Evolutionary conservation across 2,888 invertebrate species (phyloP), one percentile per base, ranked within the genome.

Genomic region (Patella caerulea): DNA sequence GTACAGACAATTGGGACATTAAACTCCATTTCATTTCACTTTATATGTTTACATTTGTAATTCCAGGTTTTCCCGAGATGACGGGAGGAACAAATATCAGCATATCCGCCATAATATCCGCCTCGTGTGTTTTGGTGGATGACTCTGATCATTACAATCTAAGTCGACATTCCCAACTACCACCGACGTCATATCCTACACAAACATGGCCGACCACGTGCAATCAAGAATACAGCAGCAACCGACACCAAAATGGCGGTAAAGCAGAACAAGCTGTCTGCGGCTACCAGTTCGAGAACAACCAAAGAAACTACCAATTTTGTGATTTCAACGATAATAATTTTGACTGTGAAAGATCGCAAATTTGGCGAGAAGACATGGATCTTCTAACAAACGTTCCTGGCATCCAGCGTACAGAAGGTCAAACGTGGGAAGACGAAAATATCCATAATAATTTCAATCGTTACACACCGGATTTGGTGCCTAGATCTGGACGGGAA

Each of bases 61-160:
- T 45, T 45, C 7, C 9, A 45, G 45, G 45, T 1, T 45, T 45
- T 45, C 45, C 45, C 5, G 45, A 45, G 45, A 45, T 45, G 45
- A 0, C 45, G 45, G 45, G 45, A 45, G 45, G 45, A 19, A 69
- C 74, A 0, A 73, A 73, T 55, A 79, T 82, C 74, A 82, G 79
- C 70, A 82, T 82, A 14, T 81, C 82, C n/a, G 74, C 82, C 24
- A 76, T 82, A 15, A 75, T 82, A 11, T 82, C 82, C 17, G 78
- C 81, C 15, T 82, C 82, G 1, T 81, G 81, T 65, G 75, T 78
- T 29, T 69, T 82, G n/a, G 71, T 81, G 14, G 78, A 82, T n/a
- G 79, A 79, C 53, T 55, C 55, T 11, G 53, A 73, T 34, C 71
- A 75, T n/a, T 24, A 24, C 24, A 24, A 65, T 24, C 45, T 45